Evolutionary conservation across 2,113 vertebrate genomes (phyloP).

Genomic region (Centropus unirufus): DNA sequence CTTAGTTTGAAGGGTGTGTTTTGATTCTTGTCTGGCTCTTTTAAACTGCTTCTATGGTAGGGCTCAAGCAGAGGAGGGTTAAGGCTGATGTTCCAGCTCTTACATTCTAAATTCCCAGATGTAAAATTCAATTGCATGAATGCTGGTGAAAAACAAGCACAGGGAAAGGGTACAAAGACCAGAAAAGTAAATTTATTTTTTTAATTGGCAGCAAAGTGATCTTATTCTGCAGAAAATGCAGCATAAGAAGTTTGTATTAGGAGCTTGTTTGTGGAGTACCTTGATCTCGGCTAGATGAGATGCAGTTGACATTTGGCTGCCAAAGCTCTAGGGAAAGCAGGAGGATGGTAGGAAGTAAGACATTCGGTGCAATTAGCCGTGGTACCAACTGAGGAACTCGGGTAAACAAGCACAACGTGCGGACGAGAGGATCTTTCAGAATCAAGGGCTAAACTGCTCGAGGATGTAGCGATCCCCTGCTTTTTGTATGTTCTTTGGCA

Average conservation of each 20-base stretch:
- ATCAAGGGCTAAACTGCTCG: neutral
- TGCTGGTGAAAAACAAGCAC: neutral
- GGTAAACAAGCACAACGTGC: neutral
- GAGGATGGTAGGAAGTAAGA: neutral
- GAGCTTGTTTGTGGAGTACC: neutral
- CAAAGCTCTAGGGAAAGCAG: constrained; percentile 10
- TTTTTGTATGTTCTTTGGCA: neutral
- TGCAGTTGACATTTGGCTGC: constrained; percentile 34
- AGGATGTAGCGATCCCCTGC: neutral
- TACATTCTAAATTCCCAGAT: neutral
- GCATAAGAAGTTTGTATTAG: neutral
- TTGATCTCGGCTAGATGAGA: constrained; percentile 29
- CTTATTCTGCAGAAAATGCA: neutral
- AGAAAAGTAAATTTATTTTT: constrained; percentile 23
- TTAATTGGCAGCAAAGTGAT: constrained; percentile 10
- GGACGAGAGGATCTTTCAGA: neutral
- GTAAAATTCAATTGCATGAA: neutral
- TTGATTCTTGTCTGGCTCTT: constrained; percentile 34
- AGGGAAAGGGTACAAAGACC: neutral
- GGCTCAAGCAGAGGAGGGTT: neutral
- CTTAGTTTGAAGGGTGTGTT: neutral
- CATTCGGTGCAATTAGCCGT: neutral
- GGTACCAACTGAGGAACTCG: neutral
- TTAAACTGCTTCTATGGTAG: neutral
- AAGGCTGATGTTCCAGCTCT: neutral